Evolutionary conservation across 1,140 invertebrate genomes (phyloP).

Genomic region (Drosophila takahashii): DNA sequence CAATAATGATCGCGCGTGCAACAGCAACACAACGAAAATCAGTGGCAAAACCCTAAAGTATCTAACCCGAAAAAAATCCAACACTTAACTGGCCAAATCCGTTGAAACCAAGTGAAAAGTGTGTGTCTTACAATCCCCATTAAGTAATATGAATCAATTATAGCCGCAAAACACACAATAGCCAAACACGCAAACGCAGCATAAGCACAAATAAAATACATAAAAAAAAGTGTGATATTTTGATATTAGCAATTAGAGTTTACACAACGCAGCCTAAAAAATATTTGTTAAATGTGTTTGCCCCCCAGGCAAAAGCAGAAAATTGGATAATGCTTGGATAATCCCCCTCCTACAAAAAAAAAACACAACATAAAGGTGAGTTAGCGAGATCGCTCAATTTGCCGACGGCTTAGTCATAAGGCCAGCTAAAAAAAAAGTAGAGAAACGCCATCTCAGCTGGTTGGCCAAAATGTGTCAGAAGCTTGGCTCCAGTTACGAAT

Average conservation of each 20-base stretch:
- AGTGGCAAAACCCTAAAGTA: slow-evolving; percentile 1
- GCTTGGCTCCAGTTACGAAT: slow-evolving; percentile 29
- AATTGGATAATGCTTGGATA: slow-evolving; percentile 80
- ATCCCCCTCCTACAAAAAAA: slow-evolving; percentile 38
- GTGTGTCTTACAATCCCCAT: slow-evolving; percentile 63
- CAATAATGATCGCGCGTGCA: slow-evolving; percentile 50
- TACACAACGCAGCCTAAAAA: slow-evolving; percentile 50
- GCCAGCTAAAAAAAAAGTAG: background rate
- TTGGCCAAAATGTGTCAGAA: slow-evolving; percentile 32
- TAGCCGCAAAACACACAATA: slow-evolving; percentile 18
- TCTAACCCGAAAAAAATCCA: slow-evolving; percentile 7
- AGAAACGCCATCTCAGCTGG: slow-evolving; percentile 18
- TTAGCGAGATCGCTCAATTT: slow-evolving; percentile 34
- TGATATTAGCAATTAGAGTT: slow-evolving; percentile 78
- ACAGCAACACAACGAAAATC: slow-evolving; percentile 32
- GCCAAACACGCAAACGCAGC: slow-evolving; percentile 56
- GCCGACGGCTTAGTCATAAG: slow-evolving; percentile 27
- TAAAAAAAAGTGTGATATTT: slow-evolving; percentile 72
- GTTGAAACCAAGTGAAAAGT: slow-evolving; percentile 61
- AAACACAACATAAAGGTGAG: slow-evolving; percentile 48
- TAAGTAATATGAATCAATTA: slow-evolving; percentile 49
- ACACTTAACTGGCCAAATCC: slow-evolving; percentile 74
- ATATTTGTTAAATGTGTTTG: slow-evolving; percentile 53
- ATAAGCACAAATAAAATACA: slow-evolving; percentile 43
- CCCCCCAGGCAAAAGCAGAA: slow-evolving; percentile 24